phyloP scores from a whole-genome alignment of 2,113 vertebrate genomes.

The Cebidichthys violaceus region DNA sequence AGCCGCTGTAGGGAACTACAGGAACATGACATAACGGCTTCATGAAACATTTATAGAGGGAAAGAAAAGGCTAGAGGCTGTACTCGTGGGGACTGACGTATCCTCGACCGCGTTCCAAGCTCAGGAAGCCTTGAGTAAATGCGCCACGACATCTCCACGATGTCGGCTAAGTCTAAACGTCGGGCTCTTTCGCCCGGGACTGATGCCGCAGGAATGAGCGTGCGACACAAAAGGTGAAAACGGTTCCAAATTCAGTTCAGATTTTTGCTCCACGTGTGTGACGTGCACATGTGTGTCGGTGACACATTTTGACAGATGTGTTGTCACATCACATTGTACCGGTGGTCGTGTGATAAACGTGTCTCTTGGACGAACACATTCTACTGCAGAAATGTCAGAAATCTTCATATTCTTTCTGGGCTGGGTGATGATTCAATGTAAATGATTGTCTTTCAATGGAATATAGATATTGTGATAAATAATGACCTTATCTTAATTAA shows the following conservation, averaged over 20 bases:
- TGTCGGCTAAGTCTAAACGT: constrained; percentile 59
- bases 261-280: background rate
- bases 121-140: constrained; percentile 51
- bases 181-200: constrained; percentile 15
- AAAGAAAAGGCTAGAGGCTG: constrained; percentile 53
- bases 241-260: background rate
- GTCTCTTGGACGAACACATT: background rate
- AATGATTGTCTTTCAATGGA: background rate
- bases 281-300: background rate
- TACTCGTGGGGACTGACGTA: constrained; percentile 61
- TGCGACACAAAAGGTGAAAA: background rate
- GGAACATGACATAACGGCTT: constrained; percentile 71
- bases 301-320: constrained; percentile 30
- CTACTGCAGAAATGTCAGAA: background rate
- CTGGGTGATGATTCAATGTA: background rate
- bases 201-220: background rate
- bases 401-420: background rate
- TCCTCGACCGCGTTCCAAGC: constrained; percentile 35
- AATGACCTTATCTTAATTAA: background rate
- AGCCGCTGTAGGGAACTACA: constrained; percentile 51
- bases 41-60: constrained; percentile 72
- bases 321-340: background rate
- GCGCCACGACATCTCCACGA: constrained; percentile 49
- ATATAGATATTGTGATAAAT: background rate
- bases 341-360: background rate